Percentiles rank a stretch among this genome's conserved stretches.
These are phyloP conservation scores for Agrochola litura DNA, from an alignment of 2,888 invertebrate genomes.

Conservation along the genomic window DNA sequence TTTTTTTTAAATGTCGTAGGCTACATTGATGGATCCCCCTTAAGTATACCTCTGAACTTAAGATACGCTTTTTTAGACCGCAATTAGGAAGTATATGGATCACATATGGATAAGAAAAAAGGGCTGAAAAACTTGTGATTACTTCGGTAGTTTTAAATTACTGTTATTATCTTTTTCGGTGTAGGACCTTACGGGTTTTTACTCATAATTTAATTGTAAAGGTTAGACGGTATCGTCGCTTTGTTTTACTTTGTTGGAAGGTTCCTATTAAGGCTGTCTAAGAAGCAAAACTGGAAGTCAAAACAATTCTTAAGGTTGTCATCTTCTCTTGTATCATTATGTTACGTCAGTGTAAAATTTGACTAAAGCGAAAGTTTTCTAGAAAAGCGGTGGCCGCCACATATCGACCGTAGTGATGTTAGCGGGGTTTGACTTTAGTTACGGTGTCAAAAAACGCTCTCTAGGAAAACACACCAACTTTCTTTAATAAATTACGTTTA, in stretches of 20 bases:
- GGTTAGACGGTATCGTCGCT: constrained; percentile 9
- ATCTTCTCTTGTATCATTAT: too few relatives aligned
- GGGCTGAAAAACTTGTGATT: constrained; percentile 38
- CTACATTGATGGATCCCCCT: neutral
- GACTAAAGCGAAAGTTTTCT: too few relatives aligned
- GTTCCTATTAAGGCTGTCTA: neutral
- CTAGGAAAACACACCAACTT: too few relatives aligned
- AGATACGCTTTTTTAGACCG: constrained; percentile 43
- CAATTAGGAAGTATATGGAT: constrained; percentile 62
- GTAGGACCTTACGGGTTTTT: constrained; percentile 21
- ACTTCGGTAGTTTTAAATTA: constrained; percentile 45
- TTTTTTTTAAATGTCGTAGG: neutral
- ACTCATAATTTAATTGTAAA: constrained; percentile 18
- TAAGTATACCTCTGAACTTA: constrained; percentile 40
- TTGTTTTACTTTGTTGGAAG: neutral
- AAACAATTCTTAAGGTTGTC: neutral
- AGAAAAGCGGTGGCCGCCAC: too few relatives aligned
- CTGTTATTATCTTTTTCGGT: constrained; percentile 43
- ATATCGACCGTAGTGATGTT: too few relatives aligned
- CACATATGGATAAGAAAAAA: constrained; percentile 45
- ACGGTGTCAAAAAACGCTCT: too few relatives aligned
- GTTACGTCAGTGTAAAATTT: too few relatives aligned
- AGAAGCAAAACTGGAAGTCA: too few relatives aligned
- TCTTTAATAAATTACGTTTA: too few relatives aligned
- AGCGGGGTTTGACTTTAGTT: too few relatives aligned